These are phyloP conservation scores for Podotricha telesiphe DNA, from an alignment of 2,888 invertebrate genomes.

Conservation along the genomic window DNA sequence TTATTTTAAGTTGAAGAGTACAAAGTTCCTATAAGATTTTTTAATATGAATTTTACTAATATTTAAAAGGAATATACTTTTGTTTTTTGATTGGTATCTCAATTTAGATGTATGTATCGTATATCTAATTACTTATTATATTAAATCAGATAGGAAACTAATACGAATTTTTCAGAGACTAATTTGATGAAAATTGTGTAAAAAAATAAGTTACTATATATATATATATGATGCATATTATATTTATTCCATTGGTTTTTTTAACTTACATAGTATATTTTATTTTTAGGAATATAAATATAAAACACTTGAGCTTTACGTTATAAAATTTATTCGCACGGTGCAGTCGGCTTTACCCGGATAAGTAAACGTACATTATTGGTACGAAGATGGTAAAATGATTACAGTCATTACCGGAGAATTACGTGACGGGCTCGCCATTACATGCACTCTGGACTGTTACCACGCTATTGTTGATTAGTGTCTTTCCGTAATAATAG, in stretches of 20 bases:
- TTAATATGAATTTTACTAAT: not conserved
- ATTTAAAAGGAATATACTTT: not conserved
- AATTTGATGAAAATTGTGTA: too few relatives aligned
- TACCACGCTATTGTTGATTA: slow-evolving; percentile 58
- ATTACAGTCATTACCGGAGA: slow-evolving; percentile 76
- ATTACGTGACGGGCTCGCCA: slow-evolving; percentile 65
- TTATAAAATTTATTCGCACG: slow-evolving; percentile 67
- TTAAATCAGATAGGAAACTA: too few relatives aligned
- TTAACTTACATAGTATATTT: too few relatives aligned
- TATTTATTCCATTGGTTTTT: too few relatives aligned
- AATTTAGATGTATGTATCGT: too few relatives aligned
- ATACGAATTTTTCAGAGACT: too few relatives aligned
- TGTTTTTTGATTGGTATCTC: too few relatives aligned
- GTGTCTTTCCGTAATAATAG: slow-evolving; percentile 50
- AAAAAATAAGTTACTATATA: too few relatives aligned
- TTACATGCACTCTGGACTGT: slow-evolving; percentile 69
- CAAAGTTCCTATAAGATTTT: not conserved
- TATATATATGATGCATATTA: too few relatives aligned
- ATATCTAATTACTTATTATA: too few relatives aligned
- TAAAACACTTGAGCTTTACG: not conserved
- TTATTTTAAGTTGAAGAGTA: not conserved
- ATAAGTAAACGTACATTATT: slow-evolving; percentile 65
- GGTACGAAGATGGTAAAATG: slow-evolving; percentile 79
- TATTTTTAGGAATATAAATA: too few relatives aligned
- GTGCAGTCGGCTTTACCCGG: slow-evolving; percentile 50